Conservation (phyloP, 2,888 invertebrate species). For the Cyclophora albipunctata region DNA sequence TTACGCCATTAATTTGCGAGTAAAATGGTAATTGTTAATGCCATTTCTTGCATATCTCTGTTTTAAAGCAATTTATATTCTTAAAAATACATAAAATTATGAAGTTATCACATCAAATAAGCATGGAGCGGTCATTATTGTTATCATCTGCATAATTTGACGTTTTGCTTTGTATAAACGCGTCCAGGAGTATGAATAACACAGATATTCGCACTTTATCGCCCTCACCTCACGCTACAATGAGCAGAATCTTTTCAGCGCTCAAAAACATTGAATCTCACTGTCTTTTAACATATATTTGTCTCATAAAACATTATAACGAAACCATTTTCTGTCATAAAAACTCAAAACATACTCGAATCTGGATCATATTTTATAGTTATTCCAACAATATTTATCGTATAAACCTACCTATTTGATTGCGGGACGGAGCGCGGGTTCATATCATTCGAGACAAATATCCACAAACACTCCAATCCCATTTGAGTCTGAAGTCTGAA, state of each 20-base stretch:
- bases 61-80: too few species aligned
- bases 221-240: slow-evolving; percentile 24
- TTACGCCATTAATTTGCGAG: too few species aligned
- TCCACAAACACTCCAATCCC: slow-evolving; percentile 34
- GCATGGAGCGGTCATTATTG: slow-evolving; percentile 44
- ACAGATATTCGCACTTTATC: slow-evolving; percentile 36
- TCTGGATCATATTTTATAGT: not conserved
- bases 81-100: not conserved
- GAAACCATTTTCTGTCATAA: slow-evolving; percentile 10
- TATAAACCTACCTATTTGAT: slow-evolving; percentile 16
- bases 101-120: slow-evolving; percentile 26
- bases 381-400: too few species aligned
- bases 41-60: too few species aligned
- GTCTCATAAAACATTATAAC: slow-evolving; percentile 9
- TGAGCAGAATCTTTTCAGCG: slow-evolving; percentile 15
- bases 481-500: slow-evolving; percentile 40
- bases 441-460: slow-evolving; percentile 16
- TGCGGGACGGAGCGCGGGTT: slow-evolving; percentile 8
- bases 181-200: slow-evolving; percentile 45
- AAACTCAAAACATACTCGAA: slow-evolving; percentile 17
- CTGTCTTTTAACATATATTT: slow-evolving; percentile 1
- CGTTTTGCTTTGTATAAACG: slow-evolving; percentile 53
- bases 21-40: too few species aligned
- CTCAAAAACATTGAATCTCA: slow-evolving; percentile 5
- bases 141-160: slow-evolving; percentile 56